Base-by-base conservation (phyloP, 37 sponge, comb jelly and placozoan species). In the Dysidea cf. avara region DNA sequence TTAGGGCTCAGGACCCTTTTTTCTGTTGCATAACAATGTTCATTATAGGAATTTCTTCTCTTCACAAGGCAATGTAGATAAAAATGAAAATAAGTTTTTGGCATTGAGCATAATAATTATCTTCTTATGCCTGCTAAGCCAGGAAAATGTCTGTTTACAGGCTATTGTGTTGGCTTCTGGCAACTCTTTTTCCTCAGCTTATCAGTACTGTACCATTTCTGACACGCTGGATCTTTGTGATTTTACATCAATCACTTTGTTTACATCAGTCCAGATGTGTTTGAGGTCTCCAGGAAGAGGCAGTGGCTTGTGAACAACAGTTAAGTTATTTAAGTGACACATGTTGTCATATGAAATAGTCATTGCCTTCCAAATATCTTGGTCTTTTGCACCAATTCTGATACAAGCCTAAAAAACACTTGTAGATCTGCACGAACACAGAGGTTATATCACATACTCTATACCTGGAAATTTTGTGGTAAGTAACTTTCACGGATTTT, bases 331-430 rank as follows among this genome's bases (percentile, higher is more conserved):
- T 46, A 80, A 59, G 39, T 80, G 70, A 25, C 81, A 80, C 81
- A 80, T 80, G 54, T 80, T 80, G 43, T 80, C 81, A 80, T 80
- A 81, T 39, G 74, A 37, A 1, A 81, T 37, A n/a, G 65, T 43
- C 34, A 81, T 30, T 3, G 56, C 57, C 22, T 57, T 13, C 62
- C 61, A 26, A 22, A 43, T 51, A 5, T 69, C 63, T 14, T n/a
- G n/a, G n/a, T n/a, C n/a, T n/a, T n/a, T n/a, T n/a, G n/a, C n/a
- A n/a, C n/a, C n/a, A n/a, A n/a, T n/a, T n/a, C n/a, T n/a, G n/a
- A n/a, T n/a, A n/a, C n/a, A n/a, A n/a, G n/a, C n/a, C n/a, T n/a
- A n/a, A n/a, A n/a, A n/a, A n/a, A n/a, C n/a, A n/a, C n/a, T n/a
- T n/a, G n/a, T n/a, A n/a, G n/a, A n/a, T n/a, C n/a, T n/a, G n/a